These are phyloP conservation scores for Gracilinanus agilis DNA, from an alignment of 2,113 vertebrate species.

Conservation along the genomic window DNA sequence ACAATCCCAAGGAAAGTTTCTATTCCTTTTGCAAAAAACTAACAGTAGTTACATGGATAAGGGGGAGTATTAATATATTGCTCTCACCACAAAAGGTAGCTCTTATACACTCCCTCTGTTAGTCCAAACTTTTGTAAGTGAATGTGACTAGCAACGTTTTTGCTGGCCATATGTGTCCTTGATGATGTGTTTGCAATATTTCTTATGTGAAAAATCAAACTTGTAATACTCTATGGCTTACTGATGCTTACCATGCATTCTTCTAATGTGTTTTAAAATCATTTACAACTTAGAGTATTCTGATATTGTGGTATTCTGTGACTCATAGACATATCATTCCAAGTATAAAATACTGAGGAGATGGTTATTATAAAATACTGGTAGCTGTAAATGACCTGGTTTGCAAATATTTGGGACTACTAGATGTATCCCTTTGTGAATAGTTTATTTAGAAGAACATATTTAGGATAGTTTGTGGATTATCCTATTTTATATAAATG, in stretches of 20 bases:
- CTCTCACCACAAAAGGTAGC: too few relatives aligned
- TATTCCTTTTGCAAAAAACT: background rate
- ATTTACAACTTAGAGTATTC: background rate
- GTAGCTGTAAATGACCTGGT: background rate
- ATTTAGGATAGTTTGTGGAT: background rate
- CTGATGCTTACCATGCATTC: background rate
- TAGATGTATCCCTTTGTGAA: background rate
- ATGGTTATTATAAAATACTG: background rate
- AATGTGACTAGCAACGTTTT: background rate
- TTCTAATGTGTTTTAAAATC: background rate
- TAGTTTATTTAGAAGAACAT: background rate
- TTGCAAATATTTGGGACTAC: background rate
- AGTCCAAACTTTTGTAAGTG: background rate
- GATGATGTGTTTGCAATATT: background rate
- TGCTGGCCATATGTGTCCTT: background rate
- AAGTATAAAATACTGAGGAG: background rate
- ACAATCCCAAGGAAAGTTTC: background rate
- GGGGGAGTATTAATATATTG: too few relatives aligned
- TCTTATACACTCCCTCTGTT: background rate
- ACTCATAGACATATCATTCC: background rate
- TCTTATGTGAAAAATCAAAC: background rate
- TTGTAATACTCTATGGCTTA: background rate
- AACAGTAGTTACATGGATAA: background rate
- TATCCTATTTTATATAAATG: background rate
- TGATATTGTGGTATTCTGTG: background rate